A percentile compares a stretch with the other conserved stretches of the same genome.
phyloP scores from a whole-genome alignment of 92 coral and sea anemone species.

The Porites rus region DNA sequence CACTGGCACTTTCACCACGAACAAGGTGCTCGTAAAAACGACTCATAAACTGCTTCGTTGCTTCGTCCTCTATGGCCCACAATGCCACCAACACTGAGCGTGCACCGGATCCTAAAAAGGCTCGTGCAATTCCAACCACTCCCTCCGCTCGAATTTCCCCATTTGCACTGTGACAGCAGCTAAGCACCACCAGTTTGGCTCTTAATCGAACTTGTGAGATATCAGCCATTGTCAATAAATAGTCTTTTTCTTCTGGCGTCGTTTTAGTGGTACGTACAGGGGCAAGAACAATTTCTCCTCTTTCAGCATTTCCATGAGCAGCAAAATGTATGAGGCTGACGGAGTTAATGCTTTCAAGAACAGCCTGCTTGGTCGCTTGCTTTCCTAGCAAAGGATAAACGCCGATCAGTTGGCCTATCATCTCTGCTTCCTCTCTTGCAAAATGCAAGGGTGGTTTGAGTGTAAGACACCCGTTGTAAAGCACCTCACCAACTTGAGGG shows the following conservation, averaged over 20 bases:
- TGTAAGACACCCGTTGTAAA: background rate
- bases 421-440: background rate
- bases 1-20: too few species aligned
- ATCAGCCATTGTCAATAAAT: background rate
- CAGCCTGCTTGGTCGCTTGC: background rate
- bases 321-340: background rate
- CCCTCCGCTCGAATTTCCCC: too few species aligned
- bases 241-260: background rate
- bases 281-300: background rate
- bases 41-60: too few species aligned
- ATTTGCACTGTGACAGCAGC: too few species aligned
- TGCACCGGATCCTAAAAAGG: too few species aligned
- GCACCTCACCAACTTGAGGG: background rate
- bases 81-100: too few species aligned
- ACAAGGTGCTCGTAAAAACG: too few species aligned
- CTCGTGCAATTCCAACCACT: too few species aligned
- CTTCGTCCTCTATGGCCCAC: too few species aligned
- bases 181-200: background rate
- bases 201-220: too few species aligned
- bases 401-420: background rate
- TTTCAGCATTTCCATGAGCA: background rate
- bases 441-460: background rate
- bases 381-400: background rate
- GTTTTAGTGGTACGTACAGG: background rate
- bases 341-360: background rate